These are phyloP conservation scores for Ethmia dodecea DNA, from an alignment of 2,888 invertebrate species.

Conservation along the genomic window DNA sequence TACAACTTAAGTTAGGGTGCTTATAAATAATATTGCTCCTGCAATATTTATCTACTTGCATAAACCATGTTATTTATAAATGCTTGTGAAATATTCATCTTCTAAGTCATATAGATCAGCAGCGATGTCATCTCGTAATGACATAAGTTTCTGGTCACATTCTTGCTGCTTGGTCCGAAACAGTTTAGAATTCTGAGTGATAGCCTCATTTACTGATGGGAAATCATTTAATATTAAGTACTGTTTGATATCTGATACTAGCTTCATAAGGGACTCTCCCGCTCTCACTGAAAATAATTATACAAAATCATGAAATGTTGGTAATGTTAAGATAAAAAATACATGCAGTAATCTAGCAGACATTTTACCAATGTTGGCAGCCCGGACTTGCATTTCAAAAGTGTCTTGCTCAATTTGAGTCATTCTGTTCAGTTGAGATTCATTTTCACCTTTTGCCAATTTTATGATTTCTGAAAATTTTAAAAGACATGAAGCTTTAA, in stretches of 20 bases:
- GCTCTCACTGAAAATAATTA: slow-evolving; percentile 87
- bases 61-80: slow-evolving; percentile 79
- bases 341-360: too few relatives aligned
- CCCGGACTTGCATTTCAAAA: slow-evolving; percentile 97
- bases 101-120: slow-evolving; percentile 94
- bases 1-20: neutral
- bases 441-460: slow-evolving; percentile 92
- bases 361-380: slow-evolving; percentile 90
- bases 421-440: slow-evolving; percentile 91
- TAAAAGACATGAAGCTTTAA: too few relatives aligned
- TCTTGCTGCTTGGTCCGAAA: slow-evolving; percentile 94
- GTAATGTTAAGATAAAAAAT: too few relatives aligned
- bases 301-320: too few relatives aligned
- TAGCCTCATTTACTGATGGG: slow-evolving; percentile 97
- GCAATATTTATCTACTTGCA: neutral
- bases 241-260: slow-evolving; percentile 98
- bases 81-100: slow-evolving; percentile 94
- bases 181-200: slow-evolving; percentile 93
- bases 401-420: slow-evolving; percentile 97
- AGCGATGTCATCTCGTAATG: slow-evolving; percentile 95
- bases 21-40: neutral
- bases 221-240: slow-evolving; percentile 98
- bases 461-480: slow-evolving; percentile 89
- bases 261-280: slow-evolving; percentile 97
- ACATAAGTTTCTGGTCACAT: slow-evolving; percentile 95